These are phyloP conservation scores for Crocallis elinguaria DNA, from an alignment of 2,888 invertebrate genomes.

Conservation along the genomic window DNA sequence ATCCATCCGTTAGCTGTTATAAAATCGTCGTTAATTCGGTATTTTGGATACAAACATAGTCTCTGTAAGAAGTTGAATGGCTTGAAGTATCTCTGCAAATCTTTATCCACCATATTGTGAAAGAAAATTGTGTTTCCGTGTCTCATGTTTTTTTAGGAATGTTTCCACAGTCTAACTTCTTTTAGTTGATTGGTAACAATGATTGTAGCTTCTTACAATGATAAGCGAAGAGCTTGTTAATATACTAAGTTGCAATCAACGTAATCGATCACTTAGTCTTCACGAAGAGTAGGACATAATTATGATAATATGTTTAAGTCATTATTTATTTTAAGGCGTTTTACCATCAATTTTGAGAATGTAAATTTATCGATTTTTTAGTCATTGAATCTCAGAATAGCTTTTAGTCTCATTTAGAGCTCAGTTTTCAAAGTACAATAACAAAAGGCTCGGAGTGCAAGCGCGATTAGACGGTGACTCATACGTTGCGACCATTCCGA, in stretches of 20 bases:
- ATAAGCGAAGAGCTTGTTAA: too few relatives aligned
- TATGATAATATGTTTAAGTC: too few relatives aligned
- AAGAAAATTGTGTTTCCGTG: neutral
- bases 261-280: too few relatives aligned
- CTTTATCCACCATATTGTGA: slow-evolving; percentile 3
- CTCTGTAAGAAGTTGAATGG: slow-evolving; percentile 5
- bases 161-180: neutral
- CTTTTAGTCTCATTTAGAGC: neutral
- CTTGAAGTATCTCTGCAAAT: slow-evolving; percentile 7
- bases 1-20: slow-evolving; percentile 1
- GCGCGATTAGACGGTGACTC: too few relatives aligned
- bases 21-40: slow-evolving; percentile 8
- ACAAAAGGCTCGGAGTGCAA: too few relatives aligned
- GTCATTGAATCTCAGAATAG: slow-evolving; percentile 3
- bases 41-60: neutral
- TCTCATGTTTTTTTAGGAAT: neutral
- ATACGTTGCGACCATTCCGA: too few relatives aligned
- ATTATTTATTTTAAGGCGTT: too few relatives aligned
- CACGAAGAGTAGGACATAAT: too few relatives aligned
- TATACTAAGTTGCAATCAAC: too few relatives aligned
- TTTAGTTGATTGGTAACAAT: neutral
- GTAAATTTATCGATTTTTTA: neutral
- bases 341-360: too few relatives aligned
- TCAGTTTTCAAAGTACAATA: neutral
- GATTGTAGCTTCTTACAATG: too few relatives aligned